Percentiles rank a stretch among this genome's conserved stretches.
Evolutionary conservation across 2,113 vertebrate species (phyloP).

Genomic region (Sphyrna mokarran): DNA sequence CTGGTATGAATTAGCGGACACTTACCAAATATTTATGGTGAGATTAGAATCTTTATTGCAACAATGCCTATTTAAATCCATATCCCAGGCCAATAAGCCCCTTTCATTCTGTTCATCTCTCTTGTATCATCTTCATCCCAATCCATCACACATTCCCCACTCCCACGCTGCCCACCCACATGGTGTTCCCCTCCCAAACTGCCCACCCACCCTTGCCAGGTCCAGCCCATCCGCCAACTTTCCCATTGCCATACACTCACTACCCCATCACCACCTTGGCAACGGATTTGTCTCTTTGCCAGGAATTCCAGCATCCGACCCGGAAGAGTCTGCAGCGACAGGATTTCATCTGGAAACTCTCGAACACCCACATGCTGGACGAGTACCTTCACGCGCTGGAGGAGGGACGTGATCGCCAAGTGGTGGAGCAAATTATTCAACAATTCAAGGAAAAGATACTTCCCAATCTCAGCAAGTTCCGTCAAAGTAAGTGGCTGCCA

Average conservation of each 20-base stretch:
- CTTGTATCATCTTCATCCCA: no score
- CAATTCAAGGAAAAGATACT: constrained; percentile 60
- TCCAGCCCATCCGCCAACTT: no score
- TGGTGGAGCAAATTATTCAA: constrained; percentile 64
- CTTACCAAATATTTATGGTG: neutral
- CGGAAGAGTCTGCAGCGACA: constrained; percentile 60
- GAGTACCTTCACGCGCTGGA: constrained; percentile 59
- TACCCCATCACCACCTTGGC: no score
- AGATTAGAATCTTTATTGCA: neutral
- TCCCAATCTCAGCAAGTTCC: constrained; percentile 62
- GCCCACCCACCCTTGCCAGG: no score
- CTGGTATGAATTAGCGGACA: neutral
- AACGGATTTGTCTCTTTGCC: neutral
- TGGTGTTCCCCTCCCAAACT: no score
- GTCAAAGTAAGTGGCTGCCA: constrained; percentile 69
- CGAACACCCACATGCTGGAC: constrained; percentile 65
- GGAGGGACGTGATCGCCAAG: constrained; percentile 54
- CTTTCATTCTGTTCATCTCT: neutral
- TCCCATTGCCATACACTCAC: no score
- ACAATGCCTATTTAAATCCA: neutral
- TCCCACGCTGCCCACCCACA: no score
- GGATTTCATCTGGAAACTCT: constrained; percentile 78
- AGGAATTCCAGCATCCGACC: constrained; percentile 67
- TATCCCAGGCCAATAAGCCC: neutral
- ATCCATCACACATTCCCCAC: neutral